A percentile compares a stretch with the other conserved stretches of the same genome.
These are phyloP conservation scores for Nothoprocta perdicaria DNA, from an alignment of 2,113 vertebrate species.

Conservation along the genomic window DNA sequence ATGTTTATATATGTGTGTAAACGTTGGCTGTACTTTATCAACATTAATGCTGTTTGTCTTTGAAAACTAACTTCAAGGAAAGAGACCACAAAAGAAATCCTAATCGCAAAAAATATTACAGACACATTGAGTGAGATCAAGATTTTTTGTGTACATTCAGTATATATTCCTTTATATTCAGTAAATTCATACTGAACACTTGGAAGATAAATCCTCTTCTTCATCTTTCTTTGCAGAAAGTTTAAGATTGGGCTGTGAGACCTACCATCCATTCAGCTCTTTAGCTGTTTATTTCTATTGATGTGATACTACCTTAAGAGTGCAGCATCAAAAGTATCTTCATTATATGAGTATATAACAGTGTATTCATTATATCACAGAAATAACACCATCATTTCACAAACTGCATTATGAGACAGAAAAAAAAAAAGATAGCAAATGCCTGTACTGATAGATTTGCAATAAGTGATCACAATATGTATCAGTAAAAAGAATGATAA, in stretches of 20 bases:
- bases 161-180: neutral
- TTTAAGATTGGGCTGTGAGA: neutral
- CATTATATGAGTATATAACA: neutral
- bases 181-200: neutral
- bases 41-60: neutral
- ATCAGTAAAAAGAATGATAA: conserved; percentile 28
- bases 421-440: neutral
- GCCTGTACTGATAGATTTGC: conserved; percentile 28
- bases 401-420: neutral
- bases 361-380: neutral
- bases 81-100: neutral
- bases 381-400: neutral
- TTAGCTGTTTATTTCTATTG: no score
- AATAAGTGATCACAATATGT: conserved; percentile 5
- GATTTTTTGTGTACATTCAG: neutral
- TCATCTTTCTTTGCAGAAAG: neutral
- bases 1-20: neutral
- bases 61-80: neutral
- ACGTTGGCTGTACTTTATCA: neutral
- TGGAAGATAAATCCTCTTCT: neutral
- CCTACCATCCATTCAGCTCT: neutral
- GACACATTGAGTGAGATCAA: neutral
- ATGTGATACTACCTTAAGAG: neutral
- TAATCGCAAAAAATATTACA: neutral
- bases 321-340: neutral